Base-by-base conservation (phyloP, 2,113 vertebrate species). In the Gymnobelideus leadbeateri region DNA sequence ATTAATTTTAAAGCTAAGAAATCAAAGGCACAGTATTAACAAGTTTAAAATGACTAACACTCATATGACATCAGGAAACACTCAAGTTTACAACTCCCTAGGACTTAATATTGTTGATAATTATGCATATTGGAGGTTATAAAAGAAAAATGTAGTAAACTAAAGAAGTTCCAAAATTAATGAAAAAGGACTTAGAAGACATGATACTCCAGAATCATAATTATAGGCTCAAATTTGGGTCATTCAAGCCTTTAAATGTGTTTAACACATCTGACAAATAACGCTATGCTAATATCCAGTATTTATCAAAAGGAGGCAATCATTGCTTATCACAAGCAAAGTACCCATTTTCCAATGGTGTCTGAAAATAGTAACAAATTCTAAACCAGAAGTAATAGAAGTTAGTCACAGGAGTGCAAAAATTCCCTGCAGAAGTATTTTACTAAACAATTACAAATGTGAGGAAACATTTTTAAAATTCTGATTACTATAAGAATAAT, bases 321-420 rank as follows among this genome's bases (percentile, higher is more conserved):
- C 98, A 97, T 95, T 98, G 97, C 98, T 98, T 97, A 96, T 96
- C 96, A 97, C 89, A 96, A 97, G 96, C 98, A 97, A 68, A 98
- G 97, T 97, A 50, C 89, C 97, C 98, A 98, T 97, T 97, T 97
- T 97, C 97, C 97, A 96, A 96, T 97, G 92, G 96, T 94, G 93
- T 97, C 91, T 96, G 97, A 92, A 98, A 97, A 98, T 47, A 68
- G 95, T 98, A 98, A 98, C 92, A 98, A 98, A 98, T 98, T 97
- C 97, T 97, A 93, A 98, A 98, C 95, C 93, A 93, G 97, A 98
- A 97, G 97, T 98, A 96, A 98, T 93, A 98, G 98, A 98, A 98
- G 98, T 98, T 98, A 98, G 98, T 98, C 98, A 98, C 96, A 95
- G 97, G 98, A 98, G 98, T 98, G 98, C 98, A 98, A 98, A 98